Percentiles rank a stretch among this genome's conserved stretches.
Evolutionary conservation across 2,113 vertebrate genomes (phyloP).

Genomic region (Epinephelus cyanopodus): DNA sequence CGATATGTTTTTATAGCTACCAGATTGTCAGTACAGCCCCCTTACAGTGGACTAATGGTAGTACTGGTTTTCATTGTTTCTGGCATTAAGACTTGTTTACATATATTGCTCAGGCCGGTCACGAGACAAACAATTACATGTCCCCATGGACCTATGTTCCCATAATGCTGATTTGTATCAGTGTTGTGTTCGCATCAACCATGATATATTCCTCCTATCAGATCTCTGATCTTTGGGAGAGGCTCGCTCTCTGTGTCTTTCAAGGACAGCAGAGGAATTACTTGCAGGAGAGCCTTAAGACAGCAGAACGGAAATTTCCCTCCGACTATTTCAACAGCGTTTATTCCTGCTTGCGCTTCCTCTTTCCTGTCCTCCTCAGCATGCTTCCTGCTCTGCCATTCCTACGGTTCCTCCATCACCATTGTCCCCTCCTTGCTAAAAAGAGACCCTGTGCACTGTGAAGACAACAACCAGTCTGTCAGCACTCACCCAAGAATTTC

Average conservation of each 20-base stretch:
- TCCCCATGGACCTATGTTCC: not conserved
- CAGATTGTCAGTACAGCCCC: not conserved
- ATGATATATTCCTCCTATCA: conserved; percentile 19
- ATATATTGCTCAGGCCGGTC: not conserved
- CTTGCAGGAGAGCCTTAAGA: conserved; percentile 57
- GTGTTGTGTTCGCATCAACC: conserved; percentile 20
- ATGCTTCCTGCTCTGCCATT: conserved; percentile 74
- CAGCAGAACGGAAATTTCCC: conserved; percentile 68
- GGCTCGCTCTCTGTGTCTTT: conserved; percentile 33
- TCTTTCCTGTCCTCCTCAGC: conserved; percentile 80
- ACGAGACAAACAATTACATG: conserved; percentile 11
- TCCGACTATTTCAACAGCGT: conserved; percentile 75
- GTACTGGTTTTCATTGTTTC: not conserved
- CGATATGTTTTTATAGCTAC: not conserved
- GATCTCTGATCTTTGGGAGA: conserved; percentile 11
- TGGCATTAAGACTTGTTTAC: not conserved
- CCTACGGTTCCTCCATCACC: conserved; percentile 57
- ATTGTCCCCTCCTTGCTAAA: conserved; percentile 54
- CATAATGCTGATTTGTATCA: conserved; percentile 12
- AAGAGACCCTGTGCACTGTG: conserved; percentile 44
- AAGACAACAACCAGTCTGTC: conserved; percentile 56
- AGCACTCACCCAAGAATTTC: conserved; percentile 61
- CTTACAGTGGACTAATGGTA: not conserved
- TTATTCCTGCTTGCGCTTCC: conserved; percentile 81
- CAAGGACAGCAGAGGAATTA: conserved; percentile 58